Evolutionary conservation across 2,797 vertebrate species (phyloP).

Genomic region (Poecilia velifera): DNA sequence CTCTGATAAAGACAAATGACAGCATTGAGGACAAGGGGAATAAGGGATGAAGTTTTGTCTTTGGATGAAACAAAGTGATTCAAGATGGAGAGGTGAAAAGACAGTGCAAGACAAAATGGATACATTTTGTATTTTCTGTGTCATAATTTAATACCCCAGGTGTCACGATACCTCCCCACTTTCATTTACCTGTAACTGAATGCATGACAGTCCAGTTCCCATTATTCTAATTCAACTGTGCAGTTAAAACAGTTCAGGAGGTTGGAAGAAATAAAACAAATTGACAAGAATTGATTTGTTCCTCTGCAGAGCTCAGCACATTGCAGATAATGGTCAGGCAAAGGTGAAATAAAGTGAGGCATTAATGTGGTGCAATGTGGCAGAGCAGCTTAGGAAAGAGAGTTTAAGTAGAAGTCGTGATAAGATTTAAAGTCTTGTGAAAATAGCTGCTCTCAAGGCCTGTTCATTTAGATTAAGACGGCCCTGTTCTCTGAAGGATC

Average conservation of each 20-base stretch:
- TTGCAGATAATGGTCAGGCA: constrained; percentile 2
- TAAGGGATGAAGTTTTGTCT: constrained; percentile 4
- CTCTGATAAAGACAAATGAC: constrained; percentile 29
- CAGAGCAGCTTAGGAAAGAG: background rate
- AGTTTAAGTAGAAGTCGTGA: background rate
- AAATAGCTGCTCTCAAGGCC: background rate
- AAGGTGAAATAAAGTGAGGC: background rate
- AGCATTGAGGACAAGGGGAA: constrained; percentile 12
- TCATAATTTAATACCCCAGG: background rate
- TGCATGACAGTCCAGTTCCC: background rate
- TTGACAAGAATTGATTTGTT: constrained; percentile 16
- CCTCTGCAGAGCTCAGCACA: constrained; percentile 8
- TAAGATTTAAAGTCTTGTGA: constrained; percentile 1
- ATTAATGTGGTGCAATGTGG: background rate
- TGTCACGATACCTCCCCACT: background rate
- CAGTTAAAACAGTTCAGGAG: background rate
- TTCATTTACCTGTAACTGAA: constrained; percentile 5
- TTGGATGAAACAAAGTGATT: background rate
- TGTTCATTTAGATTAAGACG: background rate
- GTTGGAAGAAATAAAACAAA: constrained; percentile 4
- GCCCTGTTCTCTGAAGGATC: background rate
- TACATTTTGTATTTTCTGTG: background rate
- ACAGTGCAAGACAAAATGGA: background rate
- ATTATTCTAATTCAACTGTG: background rate
- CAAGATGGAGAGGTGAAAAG: constrained; percentile 4